Percentiles rank a stretch among this genome's conserved stretches.
phyloP scores from a whole-genome alignment of 1,140 invertebrate genomes.

The Drosophila sp. region DNA sequence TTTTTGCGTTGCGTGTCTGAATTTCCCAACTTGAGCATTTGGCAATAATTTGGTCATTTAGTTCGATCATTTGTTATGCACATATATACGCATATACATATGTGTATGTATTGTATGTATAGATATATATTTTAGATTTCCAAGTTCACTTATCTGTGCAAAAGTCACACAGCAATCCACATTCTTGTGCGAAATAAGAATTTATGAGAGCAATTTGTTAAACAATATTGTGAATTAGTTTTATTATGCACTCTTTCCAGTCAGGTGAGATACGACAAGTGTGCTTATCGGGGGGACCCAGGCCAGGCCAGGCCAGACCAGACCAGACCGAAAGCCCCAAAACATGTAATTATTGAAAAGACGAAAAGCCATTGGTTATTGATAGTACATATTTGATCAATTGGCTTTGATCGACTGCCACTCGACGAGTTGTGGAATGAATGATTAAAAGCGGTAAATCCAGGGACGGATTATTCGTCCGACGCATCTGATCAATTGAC shows the following conservation, averaged over 20 bases:
- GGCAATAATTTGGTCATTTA: not conserved
- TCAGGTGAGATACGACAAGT: too few relatives aligned
- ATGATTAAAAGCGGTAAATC: not conserved
- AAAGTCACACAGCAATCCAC: not conserved
- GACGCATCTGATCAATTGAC: constrained; percentile 15
- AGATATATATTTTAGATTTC: not conserved
- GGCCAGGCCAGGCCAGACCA: not conserved
- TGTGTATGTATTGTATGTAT: not conserved
- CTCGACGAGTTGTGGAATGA: not conserved
- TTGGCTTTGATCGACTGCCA: constrained; percentile 34
- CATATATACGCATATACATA: not conserved
- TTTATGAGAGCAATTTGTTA: constrained; percentile 64
- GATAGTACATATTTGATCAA: constrained; percentile 11
- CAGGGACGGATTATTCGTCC: too few relatives aligned
- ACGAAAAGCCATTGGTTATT: constrained; percentile 5
- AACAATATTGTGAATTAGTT: constrained; percentile 67
- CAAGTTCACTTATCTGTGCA: not conserved
- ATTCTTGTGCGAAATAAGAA: constrained; percentile 36
- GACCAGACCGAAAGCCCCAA: constrained; percentile 37
- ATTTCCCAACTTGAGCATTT: not conserved
- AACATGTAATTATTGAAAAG: constrained; percentile 53
- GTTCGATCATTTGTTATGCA: not conserved
- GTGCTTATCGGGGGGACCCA: not conserved
- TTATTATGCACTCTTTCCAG: constrained; percentile 36
- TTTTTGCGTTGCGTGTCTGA: not conserved